Evolutionary conservation across 2,113 vertebrate genomes (phyloP), one percentile per base, ranked within the genome.

Genomic region (Platichthys flesus): DNA sequence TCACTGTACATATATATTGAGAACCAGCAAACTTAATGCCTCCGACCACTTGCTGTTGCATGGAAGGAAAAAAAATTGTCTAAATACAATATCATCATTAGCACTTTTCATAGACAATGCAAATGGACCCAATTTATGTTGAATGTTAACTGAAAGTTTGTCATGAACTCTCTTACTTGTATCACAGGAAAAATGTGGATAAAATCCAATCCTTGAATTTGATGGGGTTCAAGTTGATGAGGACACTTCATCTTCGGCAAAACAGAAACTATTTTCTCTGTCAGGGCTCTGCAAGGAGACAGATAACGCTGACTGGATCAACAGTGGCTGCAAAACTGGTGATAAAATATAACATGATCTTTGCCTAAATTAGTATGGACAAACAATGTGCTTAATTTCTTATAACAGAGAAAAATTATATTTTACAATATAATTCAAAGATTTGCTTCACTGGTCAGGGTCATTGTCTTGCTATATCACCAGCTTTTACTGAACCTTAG

Each of bases 171-270:
- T 42, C 78, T 66, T 89, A 99, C 98, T 95, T 99, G 98, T 31
- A 99, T 89, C 67, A 99, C 98, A 16, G 98, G 98, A 83, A 98
- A 99, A 82, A 99, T 98, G 85, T 99, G 98, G 89, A 99, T 99
- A 86, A 99, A 99, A 88, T 99, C 98, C 92, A 99, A 83, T 1
- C 98, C 98, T 84, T 99, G 98, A 92, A 99, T 99, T 87, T 99
- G 98, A 94, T 99, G 97, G 5, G 98, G 98, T 82, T 99, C 98
- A 83, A 99, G 90, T 14, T 96, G 95, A 82, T 99, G 98, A 69
- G 98, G 97, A 85, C 98, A 99, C 85, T 99, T 99, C 98, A 99
- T 99, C 92, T 93, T 98, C 1, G 98, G 98, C 20, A 99, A 94
- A 71, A 97, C 98, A 0, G 97, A 98, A 58, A 99, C 98, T 0